Evolutionary conservation across 1,140 invertebrate species (phyloP).

Genomic region (Leptopilina clavipes): DNA sequence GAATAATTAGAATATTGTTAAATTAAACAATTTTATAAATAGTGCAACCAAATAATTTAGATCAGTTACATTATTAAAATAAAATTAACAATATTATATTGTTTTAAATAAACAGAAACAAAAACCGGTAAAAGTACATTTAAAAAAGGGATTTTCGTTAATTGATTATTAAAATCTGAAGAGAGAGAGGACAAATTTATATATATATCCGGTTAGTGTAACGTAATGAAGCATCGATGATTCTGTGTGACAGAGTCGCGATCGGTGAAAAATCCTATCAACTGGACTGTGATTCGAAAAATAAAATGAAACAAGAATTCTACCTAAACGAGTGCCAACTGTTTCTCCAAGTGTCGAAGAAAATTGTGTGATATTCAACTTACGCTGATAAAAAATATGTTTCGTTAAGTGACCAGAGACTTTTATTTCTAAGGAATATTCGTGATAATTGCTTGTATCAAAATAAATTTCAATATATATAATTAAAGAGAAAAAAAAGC

Average conservation of each 20-base stretch:
- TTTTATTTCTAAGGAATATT: conserved; percentile 12
- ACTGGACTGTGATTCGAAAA: conserved; percentile 20
- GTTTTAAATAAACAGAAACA: neutral
- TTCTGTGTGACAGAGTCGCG: neutral
- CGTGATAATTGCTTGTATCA: neutral
- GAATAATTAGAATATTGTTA: too few relatives aligned
- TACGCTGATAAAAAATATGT: conserved; percentile 1
- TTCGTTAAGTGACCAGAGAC: conserved; percentile 10
- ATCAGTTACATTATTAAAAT: too few relatives aligned
- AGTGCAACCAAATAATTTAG: too few relatives aligned
- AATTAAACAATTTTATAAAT: too few relatives aligned
- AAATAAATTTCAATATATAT: neutral
- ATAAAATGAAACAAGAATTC: neutral
- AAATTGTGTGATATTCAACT: conserved; percentile 13
- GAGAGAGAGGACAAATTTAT: neutral
- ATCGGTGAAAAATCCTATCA: neutral
- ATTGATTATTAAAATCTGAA: neutral
- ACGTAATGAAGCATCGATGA: neutral
- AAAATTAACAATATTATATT: too few relatives aligned
- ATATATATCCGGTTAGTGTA: neutral
- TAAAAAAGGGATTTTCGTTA: neutral
- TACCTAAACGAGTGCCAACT: conserved; percentile 17
- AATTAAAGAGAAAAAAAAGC: neutral
- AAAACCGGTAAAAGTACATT: neutral
- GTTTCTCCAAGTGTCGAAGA: conserved; percentile 24